Evolutionary conservation across 2,888 invertebrate species (phyloP).

Genomic region (Tetheella fluctuosa): DNA sequence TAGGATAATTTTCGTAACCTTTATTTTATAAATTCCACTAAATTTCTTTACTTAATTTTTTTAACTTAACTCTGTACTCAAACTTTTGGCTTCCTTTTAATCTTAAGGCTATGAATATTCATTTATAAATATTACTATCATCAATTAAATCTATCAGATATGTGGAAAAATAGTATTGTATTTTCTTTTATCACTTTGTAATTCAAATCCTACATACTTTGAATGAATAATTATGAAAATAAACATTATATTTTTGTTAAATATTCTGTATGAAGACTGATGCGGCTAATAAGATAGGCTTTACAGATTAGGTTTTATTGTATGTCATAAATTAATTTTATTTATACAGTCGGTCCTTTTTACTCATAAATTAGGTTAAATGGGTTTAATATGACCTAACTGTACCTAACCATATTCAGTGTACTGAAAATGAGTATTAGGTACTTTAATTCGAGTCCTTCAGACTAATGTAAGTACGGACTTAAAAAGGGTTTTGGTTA

Average conservation of each 20-base stretch:
- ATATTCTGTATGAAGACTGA: background rate
- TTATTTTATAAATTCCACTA: too few relatives aligned
- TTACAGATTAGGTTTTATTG: background rate
- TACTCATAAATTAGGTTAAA: slow-evolving; percentile 10
- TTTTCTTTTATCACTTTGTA: too few relatives aligned
- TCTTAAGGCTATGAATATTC: too few relatives aligned
- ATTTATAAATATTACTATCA: too few relatives aligned
- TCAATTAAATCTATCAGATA: too few relatives aligned
- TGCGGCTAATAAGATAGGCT: background rate
- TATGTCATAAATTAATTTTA: background rate
- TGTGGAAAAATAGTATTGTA: too few relatives aligned
- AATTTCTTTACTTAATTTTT: too few relatives aligned
- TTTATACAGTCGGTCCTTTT: background rate
- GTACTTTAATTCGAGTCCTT: background rate
- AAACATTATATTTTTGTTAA: background rate
- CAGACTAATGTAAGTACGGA: background rate
- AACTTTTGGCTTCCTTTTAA: too few relatives aligned
- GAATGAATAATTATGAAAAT: too few relatives aligned
- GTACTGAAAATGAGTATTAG: background rate
- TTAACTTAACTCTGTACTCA: too few relatives aligned
- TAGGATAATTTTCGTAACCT: too few relatives aligned
- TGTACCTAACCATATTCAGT: slow-evolving; percentile 4
- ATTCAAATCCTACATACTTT: too few relatives aligned
- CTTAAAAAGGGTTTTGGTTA: background rate
- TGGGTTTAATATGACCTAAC: slow-evolving; percentile 1